A percentile compares a stretch with the other conserved stretches of the same genome.
These are phyloP conservation scores for Pachypanchax playfairii DNA, from an alignment of 2,113 vertebrate genomes.

Conservation along the genomic window DNA sequence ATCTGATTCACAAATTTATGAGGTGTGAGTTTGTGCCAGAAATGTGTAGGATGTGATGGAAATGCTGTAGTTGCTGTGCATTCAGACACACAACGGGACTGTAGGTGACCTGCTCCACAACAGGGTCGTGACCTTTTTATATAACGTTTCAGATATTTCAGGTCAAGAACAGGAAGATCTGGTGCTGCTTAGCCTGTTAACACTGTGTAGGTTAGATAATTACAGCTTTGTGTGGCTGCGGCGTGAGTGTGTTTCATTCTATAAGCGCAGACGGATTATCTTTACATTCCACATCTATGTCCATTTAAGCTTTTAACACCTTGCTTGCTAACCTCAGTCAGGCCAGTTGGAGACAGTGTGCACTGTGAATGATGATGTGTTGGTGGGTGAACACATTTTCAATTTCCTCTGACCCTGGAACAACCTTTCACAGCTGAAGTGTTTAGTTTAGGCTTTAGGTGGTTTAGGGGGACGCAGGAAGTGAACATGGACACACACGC, in stretches of 20 bases:
- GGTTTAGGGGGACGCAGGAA: constrained; percentile 56
- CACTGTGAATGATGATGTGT: constrained; percentile 25
- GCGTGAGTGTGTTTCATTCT: constrained; percentile 20
- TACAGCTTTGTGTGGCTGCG: constrained; percentile 13
- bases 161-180: constrained; percentile 24
- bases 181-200: constrained; percentile 43
- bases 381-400: constrained; percentile 44
- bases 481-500: neutral
- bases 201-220: constrained; percentile 45
- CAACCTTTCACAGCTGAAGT: constrained; percentile 60
- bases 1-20: constrained; percentile 28
- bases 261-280: constrained; percentile 56
- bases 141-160: constrained; percentile 27
- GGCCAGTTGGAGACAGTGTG: constrained; percentile 22
- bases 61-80: too few species aligned
- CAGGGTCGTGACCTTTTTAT: constrained; percentile 42
- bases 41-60: too few species aligned
- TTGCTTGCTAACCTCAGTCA: constrained; percentile 30
- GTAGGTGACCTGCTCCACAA: neutral
- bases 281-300: constrained; percentile 66
- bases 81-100: too few species aligned
- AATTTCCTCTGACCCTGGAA: constrained; percentile 63
- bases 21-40: neutral
- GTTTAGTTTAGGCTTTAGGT: constrained; percentile 62
- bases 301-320: constrained; percentile 68